Base-by-base conservation (phyloP, 2,113 vertebrate species). In the Odontophorus gujanensis region DNA sequence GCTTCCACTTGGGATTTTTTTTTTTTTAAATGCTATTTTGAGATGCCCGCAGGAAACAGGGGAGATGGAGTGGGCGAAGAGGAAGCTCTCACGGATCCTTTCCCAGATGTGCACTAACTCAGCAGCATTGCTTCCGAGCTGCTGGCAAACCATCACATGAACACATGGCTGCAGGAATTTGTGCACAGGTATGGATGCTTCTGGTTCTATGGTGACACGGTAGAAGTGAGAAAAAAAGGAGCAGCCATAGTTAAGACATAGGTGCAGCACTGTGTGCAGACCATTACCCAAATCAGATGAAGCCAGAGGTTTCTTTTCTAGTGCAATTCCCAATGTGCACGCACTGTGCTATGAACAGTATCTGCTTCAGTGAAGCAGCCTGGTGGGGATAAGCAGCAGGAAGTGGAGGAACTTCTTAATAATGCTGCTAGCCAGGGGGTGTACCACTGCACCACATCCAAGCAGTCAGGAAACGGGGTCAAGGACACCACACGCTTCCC, bases 181-280 rank as follows among this genome's bases (percentile, higher is more conserved):
- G 2, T 1, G 1, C 38, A 38, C 1, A 4, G 18, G 9, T 43
- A 34, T 2, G 0, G 9, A 51, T 8, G 58, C 17, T 81, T 55
- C 65, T 18, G 40, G 81, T 18, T 48, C n/a, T 63, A 28, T 28
- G 51, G 62, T 3, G 34, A 43, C 4, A 38, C 0, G 1, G 57
- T 11, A 51, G 17, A 34, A 68, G 42, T 50, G 21, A 61, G 20
- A 15, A 18, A 57, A 63, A n/a, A 50, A 72, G n/a, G 63, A 25
- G 15, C 59, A 84, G 62, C n/a, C n/a, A 53, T 8, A 65, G 43
- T 18, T 38, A 69, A 42, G 25, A 40, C 40, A 13, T 40, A 13
- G 40, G 47, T 10, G 40, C 2, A 47, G 42, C 34, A 32, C 20
- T 0, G 3, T 10, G 10, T 3, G 2, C 0, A 84, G 45, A 73